Conservation (phyloP, 1,140 invertebrate genomes). For the Zeugodacus cucurbitae region DNA sequence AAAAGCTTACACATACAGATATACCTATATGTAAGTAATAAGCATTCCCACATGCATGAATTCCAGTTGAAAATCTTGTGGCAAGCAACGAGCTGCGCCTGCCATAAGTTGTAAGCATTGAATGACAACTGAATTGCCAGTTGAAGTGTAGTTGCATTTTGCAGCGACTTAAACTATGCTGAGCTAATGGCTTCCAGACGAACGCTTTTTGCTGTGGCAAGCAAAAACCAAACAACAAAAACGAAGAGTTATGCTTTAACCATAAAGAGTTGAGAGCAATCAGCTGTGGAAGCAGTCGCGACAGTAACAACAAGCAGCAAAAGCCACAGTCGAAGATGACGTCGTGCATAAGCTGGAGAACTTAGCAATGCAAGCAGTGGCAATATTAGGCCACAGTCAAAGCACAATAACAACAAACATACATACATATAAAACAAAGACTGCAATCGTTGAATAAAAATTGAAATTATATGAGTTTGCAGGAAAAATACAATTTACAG, state of each 20-base stretch:
- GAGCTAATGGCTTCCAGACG: conserved; percentile 21
- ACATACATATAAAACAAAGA: background rate
- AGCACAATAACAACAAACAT: background rate
- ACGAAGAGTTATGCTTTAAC: no score
- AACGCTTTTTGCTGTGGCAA: conserved; percentile 19
- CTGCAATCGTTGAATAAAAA: background rate
- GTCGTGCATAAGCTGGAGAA: background rate
- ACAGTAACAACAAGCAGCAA: background rate
- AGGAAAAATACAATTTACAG: conserved; percentile 37
- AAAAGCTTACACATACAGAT: background rate
- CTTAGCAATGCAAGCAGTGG: background rate
- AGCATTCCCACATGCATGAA: background rate
- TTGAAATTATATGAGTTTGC: conserved; percentile 30
- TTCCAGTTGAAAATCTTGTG: background rate
- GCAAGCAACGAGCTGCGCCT: background rate
- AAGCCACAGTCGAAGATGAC: background rate
- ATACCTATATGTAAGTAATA: background rate
- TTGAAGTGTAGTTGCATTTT: conserved; percentile 24
- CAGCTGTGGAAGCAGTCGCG: background rate
- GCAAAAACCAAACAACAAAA: background rate
- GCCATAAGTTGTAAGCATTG: conserved; percentile 23
- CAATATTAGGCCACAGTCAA: background rate
- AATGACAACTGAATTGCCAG: conserved; percentile 32
- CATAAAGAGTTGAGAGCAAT: background rate
- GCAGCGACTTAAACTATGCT: background rate